phyloP scores from a whole-genome alignment of 2,888 invertebrate genomes.

The Cordylochernes scorpioides region DNA sequence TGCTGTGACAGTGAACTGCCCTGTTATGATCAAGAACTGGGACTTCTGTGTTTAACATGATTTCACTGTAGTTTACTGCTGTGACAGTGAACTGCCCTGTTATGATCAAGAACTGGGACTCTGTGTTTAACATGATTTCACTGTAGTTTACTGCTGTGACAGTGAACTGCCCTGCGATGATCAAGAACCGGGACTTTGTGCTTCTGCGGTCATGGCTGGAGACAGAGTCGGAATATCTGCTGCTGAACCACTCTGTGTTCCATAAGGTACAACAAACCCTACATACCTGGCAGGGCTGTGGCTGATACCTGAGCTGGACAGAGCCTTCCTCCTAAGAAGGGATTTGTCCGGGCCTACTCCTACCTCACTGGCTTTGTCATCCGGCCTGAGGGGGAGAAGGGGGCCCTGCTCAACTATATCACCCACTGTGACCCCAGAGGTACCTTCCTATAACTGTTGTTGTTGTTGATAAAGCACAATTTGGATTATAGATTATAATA shows the following conservation, averaged over 20 bases:
- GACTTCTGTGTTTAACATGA: no score
- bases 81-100: no score
- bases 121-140: no score
- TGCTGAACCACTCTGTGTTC: slow-evolving; percentile 66
- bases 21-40: no score
- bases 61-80: no score
- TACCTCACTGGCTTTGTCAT: slow-evolving; percentile 40
- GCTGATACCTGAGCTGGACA: no score
- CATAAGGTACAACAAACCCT: slow-evolving; percentile 38
- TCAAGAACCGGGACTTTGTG: slow-evolving; percentile 71
- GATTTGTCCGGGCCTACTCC: slow-evolving; percentile 39
- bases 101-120: no score
- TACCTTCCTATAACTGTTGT: slow-evolving; percentile 17
- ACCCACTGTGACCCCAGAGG: slow-evolving; percentile 72
- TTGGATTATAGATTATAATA: no score
- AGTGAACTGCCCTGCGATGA: slow-evolving; percentile 62
- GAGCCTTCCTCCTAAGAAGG: slow-evolving; percentile 54
- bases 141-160: no score
- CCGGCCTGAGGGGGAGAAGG: slow-evolving; percentile 29
- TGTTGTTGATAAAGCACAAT: slow-evolving; percentile 1
- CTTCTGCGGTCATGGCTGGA: slow-evolving; percentile 74
- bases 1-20: no score
- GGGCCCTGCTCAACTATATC: slow-evolving; percentile 58
- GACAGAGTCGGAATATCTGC: slow-evolving; percentile 53
- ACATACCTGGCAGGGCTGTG: no score